Conservation (phyloP, 2,888 invertebrate species). For the Clanis bilineata region DNA sequence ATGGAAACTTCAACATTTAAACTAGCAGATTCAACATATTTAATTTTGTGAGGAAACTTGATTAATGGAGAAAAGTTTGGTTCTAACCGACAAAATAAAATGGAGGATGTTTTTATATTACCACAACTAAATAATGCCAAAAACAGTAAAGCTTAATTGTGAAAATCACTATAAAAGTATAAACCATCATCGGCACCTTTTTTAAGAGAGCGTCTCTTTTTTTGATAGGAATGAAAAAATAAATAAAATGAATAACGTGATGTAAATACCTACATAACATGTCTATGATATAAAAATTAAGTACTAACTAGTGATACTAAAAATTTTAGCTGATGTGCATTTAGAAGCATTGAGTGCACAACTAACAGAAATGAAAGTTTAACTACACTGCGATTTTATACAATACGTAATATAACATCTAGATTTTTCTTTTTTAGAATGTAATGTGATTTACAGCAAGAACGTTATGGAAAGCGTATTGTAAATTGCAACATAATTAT, state of each 20-base stretch:
- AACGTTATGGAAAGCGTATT: neutral
- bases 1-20: neutral
- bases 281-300: constrained; percentile 14
- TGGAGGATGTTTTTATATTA: neutral
- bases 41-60: neutral
- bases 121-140: neutral
- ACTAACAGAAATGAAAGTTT: neutral
- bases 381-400: neutral
- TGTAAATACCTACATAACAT: too few relatives aligned
- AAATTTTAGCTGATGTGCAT: neutral
- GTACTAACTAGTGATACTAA: constrained; percentile 16
- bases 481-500: constrained; percentile 38
- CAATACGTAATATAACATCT: constrained; percentile 1
- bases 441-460: neutral
- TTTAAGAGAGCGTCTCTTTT: constrained; percentile 6
- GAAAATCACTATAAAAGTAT: neutral
- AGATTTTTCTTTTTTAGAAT: neutral
- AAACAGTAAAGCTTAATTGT: neutral
- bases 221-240: neutral
- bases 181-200: neutral
- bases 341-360: constrained; percentile 1
- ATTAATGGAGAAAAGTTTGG: neutral
- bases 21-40: neutral
- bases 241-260: constrained; percentile 5
- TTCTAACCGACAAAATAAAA: too few relatives aligned